Conservation (phyloP, 1,140 invertebrate species). For the Archivesica marissinica region DNA sequence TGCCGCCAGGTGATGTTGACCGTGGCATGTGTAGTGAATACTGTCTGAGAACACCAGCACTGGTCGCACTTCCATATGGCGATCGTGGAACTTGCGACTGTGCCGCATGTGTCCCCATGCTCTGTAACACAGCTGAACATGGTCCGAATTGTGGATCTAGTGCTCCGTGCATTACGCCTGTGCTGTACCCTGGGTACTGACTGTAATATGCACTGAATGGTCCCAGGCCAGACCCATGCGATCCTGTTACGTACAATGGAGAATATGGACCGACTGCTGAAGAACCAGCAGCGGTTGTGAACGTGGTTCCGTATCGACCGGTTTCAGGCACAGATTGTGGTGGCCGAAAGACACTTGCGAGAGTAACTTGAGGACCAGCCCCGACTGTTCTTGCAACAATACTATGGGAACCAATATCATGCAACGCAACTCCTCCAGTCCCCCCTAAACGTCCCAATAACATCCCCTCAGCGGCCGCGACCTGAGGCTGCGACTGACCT, state of each 20-base stretch:
- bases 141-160: constrained; percentile 80
- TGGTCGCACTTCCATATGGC: constrained; percentile 60
- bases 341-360: constrained; percentile 69
- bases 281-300: constrained; percentile 56
- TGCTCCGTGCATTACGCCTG: constrained; percentile 39
- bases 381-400: constrained; percentile 66
- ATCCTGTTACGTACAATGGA: constrained; percentile 64
- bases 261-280: constrained; percentile 68
- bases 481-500: constrained; percentile 56
- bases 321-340: constrained; percentile 69
- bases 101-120: constrained; percentile 79
- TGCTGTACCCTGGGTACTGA: constrained; percentile 61
- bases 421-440: constrained; percentile 37
- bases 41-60: constrained; percentile 30
- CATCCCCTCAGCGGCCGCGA: constrained; percentile 59
- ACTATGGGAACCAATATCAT: constrained; percentile 44
- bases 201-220: constrained; percentile 45
- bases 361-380: constrained; percentile 61
- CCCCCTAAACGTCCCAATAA: constrained; percentile 42
- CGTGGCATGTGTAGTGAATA: constrained; percentile 62
- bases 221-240: constrained; percentile 53
- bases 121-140: constrained; percentile 80
- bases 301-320: constrained; percentile 52
- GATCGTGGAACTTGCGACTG: constrained; percentile 77
- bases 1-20: constrained; percentile 55